A percentile compares a stretch with the other conserved stretches of the same genome.
Evolutionary conservation across 1,140 invertebrate genomes (phyloP).

Genomic region (Tetramorium parvispinum): DNA sequence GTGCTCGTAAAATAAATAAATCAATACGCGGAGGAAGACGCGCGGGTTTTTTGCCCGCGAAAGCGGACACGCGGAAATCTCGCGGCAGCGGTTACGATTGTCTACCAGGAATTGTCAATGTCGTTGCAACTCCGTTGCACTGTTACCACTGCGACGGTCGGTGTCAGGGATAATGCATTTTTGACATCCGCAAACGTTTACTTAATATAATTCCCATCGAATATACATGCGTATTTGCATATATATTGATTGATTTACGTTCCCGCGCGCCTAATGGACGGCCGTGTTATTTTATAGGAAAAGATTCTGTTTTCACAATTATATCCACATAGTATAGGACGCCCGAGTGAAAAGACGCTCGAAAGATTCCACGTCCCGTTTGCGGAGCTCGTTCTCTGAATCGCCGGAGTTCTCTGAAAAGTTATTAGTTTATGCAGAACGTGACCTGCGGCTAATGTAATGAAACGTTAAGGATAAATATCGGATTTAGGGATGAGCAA

Average conservation of each 20-base stretch:
- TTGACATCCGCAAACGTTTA: conserved; percentile 27
- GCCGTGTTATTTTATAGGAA: background rate
- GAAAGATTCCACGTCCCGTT: background rate
- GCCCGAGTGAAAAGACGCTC: background rate
- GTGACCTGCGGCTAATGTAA: background rate
- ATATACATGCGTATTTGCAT: background rate
- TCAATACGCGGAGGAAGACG: background rate
- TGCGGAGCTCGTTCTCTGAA: background rate
- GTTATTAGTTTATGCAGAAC: background rate
- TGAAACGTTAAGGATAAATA: background rate
- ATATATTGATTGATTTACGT: background rate
- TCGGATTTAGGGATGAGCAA: background rate
- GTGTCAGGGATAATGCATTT: conserved; percentile 36
- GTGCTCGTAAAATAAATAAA: conserved; percentile 32
- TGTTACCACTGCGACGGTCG: background rate
- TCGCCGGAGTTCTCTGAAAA: background rate
- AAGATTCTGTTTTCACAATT: conserved; percentile 27
- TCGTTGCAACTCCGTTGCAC: conserved; percentile 1
- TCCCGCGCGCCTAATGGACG: conserved; percentile 8
- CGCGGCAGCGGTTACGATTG: background rate
- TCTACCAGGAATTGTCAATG: background rate
- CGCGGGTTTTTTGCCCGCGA: background rate
- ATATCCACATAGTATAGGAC: background rate
- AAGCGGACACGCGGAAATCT: background rate
- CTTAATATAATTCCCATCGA: conserved; percentile 16